phyloP scores from a whole-genome alignment of 1,140 invertebrate genomes.

The Hylaeus anthracinus region DNA sequence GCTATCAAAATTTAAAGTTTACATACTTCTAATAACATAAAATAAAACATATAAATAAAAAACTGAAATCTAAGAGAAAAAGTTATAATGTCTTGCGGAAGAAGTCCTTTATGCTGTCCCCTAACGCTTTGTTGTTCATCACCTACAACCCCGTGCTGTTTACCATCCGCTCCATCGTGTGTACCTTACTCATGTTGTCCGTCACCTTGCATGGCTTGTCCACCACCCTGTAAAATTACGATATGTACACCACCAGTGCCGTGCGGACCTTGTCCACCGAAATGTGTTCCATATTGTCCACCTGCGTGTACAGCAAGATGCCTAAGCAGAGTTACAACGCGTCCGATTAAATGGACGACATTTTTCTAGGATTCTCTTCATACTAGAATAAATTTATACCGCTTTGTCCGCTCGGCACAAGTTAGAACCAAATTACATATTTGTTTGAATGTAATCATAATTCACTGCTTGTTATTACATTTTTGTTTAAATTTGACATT shows the following conservation, averaged over 20 bases:
- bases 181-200: conserved; percentile 49
- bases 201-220: conserved; percentile 45
- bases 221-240: conserved; percentile 56
- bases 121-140: conserved; percentile 9
- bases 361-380: conserved; percentile 8
- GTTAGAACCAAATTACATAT: conserved; percentile 12
- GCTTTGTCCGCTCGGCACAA: conserved; percentile 56
- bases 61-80: neutral
- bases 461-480: neutral
- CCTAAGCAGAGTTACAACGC: conserved; percentile 24
- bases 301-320: conserved; percentile 47
- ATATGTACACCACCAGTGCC: conserved; percentile 63
- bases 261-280: conserved; percentile 59
- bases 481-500: neutral
- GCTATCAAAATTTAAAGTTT: conserved; percentile 15
- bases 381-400: neutral
- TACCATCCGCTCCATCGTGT: conserved; percentile 53
- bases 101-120: conserved; percentile 37
- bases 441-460: neutral
- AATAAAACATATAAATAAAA: neutral
- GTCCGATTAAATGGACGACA: conserved; percentile 42
- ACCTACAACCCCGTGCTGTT: conserved; percentile 3
- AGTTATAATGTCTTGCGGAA: conserved; percentile 32
- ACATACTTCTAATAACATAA: neutral
- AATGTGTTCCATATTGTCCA: conserved; percentile 59